Base-by-base conservation (phyloP, 2,888 invertebrate species). In the Habroteleia sp. region DNA sequence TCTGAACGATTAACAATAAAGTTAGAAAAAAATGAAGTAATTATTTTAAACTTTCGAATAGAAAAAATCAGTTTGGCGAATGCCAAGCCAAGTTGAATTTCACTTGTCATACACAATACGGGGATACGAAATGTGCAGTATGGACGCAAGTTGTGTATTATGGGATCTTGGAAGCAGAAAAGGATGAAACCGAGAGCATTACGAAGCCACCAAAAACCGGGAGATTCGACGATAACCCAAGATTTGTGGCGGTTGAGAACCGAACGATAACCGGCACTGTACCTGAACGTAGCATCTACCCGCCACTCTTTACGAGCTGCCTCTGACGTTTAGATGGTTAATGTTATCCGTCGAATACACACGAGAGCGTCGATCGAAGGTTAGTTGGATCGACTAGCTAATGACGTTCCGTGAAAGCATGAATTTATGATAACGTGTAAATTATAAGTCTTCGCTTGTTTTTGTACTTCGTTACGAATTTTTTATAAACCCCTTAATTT, bases 201-300 rank as follows among this genome's bases (percentile, higher is more conserved):
- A 81, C 83, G 82, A 80, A 82, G 80, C 81, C 81, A 83, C 84
- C 84, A 81, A 85, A 85, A 85, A 85, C 81, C 82, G 76, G 80
- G 77, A 84, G 85, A 86, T 86, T 79, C 78, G 66, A 68, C 82
- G 85, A 85, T 86, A 85, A 81, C 72, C 56, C 63, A 77, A 85
- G 86, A 86, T 86, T 86, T 86, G 86, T 86, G 84, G 84, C 80
- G 82, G 83, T 82, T 80, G 79, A 79, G 83, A 82, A 75, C 81
- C 80, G 79, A 80, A 74, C 79, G 85, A 85, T 85, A 85, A 84
- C 85, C 84, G 77, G 75, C 73, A 68, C 46, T 75, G 77, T 74
- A 74, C 68, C 74, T 74, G 74, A 74, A 50, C 52, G 63, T 33
- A 69, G 68, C 68, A 58, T 68, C 74, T 50, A 62, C 56, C 62